Conservation (phyloP, 1,140 invertebrate genomes). For the Phthorimaea operculella region DNA sequence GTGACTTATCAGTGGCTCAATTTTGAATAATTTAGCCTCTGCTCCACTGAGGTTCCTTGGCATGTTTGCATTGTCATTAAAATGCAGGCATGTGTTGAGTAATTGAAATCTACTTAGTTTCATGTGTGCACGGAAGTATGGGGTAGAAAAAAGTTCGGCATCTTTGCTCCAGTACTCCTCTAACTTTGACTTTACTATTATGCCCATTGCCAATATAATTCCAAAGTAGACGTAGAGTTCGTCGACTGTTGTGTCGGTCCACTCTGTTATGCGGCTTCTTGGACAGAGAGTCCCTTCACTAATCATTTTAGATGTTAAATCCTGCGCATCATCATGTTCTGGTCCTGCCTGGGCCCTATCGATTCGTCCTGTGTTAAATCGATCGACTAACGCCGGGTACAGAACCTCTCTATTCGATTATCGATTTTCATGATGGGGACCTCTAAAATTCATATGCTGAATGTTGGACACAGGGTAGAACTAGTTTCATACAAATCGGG, state of each 20-base stretch:
- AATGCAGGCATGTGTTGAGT: constrained; percentile 18
- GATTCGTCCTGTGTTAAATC: too few species aligned
- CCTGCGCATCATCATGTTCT: constrained; percentile 15
- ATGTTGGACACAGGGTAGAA: too few species aligned
- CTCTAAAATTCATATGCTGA: too few species aligned
- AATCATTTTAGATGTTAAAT: neutral
- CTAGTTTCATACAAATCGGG: too few species aligned
- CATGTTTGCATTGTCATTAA: too few species aligned
- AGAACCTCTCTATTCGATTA: too few species aligned
- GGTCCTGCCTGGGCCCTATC: too few species aligned
- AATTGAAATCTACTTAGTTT: constrained; percentile 10
- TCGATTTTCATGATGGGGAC: too few species aligned
- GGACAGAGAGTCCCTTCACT: neutral
- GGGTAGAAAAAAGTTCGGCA: constrained; percentile 17
- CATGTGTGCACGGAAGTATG: constrained; percentile 15
- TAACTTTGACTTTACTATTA: constrained; percentile 14
- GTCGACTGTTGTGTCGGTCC: constrained; percentile 14
- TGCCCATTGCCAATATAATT: constrained; percentile 17
- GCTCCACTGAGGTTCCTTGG: too few species aligned
- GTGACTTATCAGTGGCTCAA: constrained; percentile 18
- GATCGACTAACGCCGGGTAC: too few species aligned
- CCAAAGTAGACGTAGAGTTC: constrained; percentile 20
- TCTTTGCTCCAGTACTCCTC: constrained; percentile 19
- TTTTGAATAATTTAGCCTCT: too few species aligned
- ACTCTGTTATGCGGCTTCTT: constrained; percentile 11